phyloP scores from a whole-genome alignment of 2,113 vertebrate genomes.

The Hassar affinis region DNA sequence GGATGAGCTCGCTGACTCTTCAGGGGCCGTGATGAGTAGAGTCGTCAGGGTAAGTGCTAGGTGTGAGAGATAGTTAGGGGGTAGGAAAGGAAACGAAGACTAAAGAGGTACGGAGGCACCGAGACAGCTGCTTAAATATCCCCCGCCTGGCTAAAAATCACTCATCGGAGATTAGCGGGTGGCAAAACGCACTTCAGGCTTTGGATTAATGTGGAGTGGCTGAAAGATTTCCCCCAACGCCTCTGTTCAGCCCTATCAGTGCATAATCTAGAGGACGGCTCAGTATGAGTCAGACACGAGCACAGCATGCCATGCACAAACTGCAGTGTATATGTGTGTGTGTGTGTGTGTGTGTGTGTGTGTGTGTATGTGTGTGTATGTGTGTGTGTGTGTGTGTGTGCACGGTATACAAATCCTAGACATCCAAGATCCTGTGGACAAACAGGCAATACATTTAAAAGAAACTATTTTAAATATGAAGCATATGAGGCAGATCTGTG shows the following conservation, averaged over 20 bases:
- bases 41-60: not conserved
- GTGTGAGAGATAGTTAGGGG: constrained; percentile 11
- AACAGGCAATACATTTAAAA: not conserved
- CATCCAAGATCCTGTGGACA: not conserved
- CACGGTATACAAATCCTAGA: not conserved
- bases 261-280: not conserved
- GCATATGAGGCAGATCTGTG: not conserved
- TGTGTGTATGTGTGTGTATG: not conserved
- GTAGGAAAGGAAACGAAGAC: constrained; percentile 1
- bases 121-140: constrained; percentile 1
- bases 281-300: constrained; percentile 2
- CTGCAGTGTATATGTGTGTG: not conserved
- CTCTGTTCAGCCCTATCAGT: not conserved
- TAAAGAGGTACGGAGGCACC: not conserved
- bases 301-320: not conserved
- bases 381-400: not conserved
- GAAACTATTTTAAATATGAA: constrained; percentile 7
- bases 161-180: constrained; percentile 23
- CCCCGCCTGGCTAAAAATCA: not conserved
- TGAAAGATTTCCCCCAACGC: constrained; percentile 27
- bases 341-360: not conserved
- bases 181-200: constrained; percentile 13
- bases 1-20: not conserved
- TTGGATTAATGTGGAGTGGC: constrained; percentile 25
- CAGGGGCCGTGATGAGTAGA: not conserved